These are phyloP conservation scores for Acridotheres tristis DNA, from an alignment of 2,797 vertebrate species.

Conservation along the genomic window DNA sequence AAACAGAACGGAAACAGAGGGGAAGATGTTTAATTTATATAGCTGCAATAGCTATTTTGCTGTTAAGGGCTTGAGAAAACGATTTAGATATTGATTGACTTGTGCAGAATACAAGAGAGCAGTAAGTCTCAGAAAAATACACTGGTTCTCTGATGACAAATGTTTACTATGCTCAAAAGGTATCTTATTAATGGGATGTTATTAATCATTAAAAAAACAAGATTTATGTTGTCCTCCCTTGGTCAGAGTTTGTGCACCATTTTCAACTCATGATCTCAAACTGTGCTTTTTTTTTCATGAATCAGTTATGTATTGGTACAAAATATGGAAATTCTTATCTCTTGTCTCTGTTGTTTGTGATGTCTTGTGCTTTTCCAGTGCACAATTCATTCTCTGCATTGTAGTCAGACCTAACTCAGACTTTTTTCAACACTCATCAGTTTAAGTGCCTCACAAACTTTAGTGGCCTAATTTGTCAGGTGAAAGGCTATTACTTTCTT, in stretches of 20 bases:
- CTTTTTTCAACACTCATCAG: neutral
- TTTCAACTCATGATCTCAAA: neutral
- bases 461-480: neutral
- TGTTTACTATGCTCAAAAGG: neutral
- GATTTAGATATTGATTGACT: neutral
- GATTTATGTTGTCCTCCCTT: neutral
- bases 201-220: neutral
- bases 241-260: neutral
- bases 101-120: neutral
- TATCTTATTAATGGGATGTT: neutral
- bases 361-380: neutral
- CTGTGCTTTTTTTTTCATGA: neutral
- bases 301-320: neutral
- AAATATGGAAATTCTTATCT: neutral
- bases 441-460: neutral
- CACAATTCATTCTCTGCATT: neutral
- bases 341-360: neutral
- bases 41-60: neutral
- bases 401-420: neutral
- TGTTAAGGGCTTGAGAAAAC: neutral
- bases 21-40: neutral
- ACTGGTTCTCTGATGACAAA: neutral
- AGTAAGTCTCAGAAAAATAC: neutral
- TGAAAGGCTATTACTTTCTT: neutral
- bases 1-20: neutral